A percentile compares a stretch with the other conserved stretches of the same genome.
phyloP scores from a whole-genome alignment of 2,113 vertebrate species.

The Esox niger region DNA sequence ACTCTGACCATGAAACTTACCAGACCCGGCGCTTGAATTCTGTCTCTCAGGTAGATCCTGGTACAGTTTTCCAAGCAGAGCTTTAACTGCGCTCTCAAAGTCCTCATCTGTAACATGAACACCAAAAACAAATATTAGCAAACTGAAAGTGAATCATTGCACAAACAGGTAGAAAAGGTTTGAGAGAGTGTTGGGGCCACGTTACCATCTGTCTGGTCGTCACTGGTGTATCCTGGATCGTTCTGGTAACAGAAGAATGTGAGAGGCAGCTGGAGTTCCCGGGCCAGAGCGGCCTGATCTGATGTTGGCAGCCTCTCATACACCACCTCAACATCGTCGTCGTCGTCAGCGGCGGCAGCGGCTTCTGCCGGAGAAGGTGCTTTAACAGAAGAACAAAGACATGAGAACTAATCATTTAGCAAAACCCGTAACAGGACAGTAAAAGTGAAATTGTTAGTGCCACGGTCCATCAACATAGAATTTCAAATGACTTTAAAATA shows the following conservation, averaged over 20 bases:
- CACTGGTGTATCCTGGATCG: slow-evolving; percentile 84
- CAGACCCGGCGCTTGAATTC: slow-evolving; percentile 29
- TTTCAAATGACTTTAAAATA: background rate
- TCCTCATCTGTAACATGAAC: slow-evolving; percentile 85
- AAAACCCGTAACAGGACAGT: too few species aligned
- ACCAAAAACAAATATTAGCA: slow-evolving; percentile 1
- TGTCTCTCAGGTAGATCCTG: slow-evolving; percentile 60
- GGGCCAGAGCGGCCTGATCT: slow-evolving; percentile 84
- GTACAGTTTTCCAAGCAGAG: slow-evolving; percentile 90
- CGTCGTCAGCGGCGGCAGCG: too few species aligned
- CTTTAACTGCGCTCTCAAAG: slow-evolving; percentile 87
- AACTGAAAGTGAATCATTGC: background rate
- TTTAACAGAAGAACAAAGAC: slow-evolving; percentile 27
- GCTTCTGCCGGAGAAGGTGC: slow-evolving; percentile 35
- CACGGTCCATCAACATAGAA: background rate
- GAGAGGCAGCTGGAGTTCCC: slow-evolving; percentile 80
- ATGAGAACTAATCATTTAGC: too few species aligned
- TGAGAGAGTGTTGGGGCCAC: background rate
- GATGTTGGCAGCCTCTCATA: slow-evolving; percentile 84
- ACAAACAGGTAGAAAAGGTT: background rate
- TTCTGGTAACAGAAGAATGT: slow-evolving; percentile 97
- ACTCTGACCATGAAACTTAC: slow-evolving; percentile 23
- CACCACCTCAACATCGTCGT: slow-evolving; percentile 79
- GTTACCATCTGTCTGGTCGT: slow-evolving; percentile 86
- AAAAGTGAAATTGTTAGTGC: too few species aligned